Base-by-base conservation (phyloP, 2,888 invertebrate species). In the Taphrorychus bicolor region DNA sequence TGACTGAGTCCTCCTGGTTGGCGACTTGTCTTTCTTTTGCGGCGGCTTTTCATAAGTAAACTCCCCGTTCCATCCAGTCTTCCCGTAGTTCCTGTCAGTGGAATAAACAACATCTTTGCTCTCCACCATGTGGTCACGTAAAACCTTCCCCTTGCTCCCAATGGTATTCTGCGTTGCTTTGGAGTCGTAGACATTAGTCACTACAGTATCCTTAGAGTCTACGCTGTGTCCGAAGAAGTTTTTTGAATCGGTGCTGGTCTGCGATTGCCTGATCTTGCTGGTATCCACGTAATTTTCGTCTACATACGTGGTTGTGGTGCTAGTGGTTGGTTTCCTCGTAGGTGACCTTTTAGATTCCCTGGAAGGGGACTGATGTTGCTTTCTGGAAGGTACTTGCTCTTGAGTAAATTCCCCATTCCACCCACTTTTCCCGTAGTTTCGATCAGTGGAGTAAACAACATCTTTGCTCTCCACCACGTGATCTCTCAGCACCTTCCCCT, bases 401-500 rank as follows among this genome's bases (percentile, higher is more conserved):
- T 79, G 77, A 7, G 76, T 76, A 63, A 82, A 82, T 62, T 79
- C 71, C 19, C 82, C 83, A 72, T 82, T 82, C 82, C 83, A 82
- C 4, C 80, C 81, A 24, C 80, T 79, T 74, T 83, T 84, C 22
- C 81, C 81, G 69, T 81, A 81, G 63, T 77, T 80, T 52, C 81
- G 74, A 56, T 82, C 81, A 72, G 81, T 80, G 41, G 82, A 81
- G 72, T 78, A 82, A 53, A 81, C 72, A 21, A 80, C 71, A 73
- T 82, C 80, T 23, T 75, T 80, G n/a, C 76, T 73, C 75, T 85
- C 85, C 14, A 78, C 81, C n/a, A 78, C 81, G 54, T 72, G 70
- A 73, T 85, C 85, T 75, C 83, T 82, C 73, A 85, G 82, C 73
- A 87, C 84, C 48, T 80, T 84, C 3, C 83, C 83, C 70, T 64